A percentile compares a stretch with the other conserved stretches of the same genome.
These are phyloP conservation scores for Thalassarche chlororhynchos DNA, from an alignment of 2,113 vertebrate species.

Conservation along the genomic window DNA sequence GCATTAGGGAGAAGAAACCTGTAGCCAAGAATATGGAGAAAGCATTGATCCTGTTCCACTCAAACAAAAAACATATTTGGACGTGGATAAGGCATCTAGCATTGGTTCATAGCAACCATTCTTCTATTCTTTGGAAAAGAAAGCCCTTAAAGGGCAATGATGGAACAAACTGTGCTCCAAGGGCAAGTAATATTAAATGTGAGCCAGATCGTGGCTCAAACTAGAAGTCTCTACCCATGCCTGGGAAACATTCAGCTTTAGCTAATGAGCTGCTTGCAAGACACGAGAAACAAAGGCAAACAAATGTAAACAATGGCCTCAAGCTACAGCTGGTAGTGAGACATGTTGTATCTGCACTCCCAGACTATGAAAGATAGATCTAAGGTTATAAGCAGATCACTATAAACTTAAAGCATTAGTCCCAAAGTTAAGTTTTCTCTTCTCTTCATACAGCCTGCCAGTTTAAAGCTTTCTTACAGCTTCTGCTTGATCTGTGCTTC, in stretches of 20 bases:
- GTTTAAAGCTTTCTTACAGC: neutral
- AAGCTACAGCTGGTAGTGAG: neutral
- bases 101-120: neutral
- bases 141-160: neutral
- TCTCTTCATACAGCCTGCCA: neutral
- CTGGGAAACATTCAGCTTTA: neutral
- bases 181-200: neutral
- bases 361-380: neutral
- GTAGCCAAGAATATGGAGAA: neutral
- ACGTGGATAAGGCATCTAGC: neutral
- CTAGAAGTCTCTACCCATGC: neutral
- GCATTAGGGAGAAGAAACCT: neutral
- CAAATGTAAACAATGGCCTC: neutral
- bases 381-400: neutral
- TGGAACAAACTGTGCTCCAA: neutral
- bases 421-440: neutral
- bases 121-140: neutral
- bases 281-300: neutral
- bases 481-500: neutral
- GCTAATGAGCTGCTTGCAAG: neutral
- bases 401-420: neutral
- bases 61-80: fast-evolving
- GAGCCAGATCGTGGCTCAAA: neutral
- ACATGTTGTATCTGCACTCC: neutral
- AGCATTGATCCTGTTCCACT: neutral